A percentile compares a stretch with the other conserved stretches of the same genome.
phyloP scores from a whole-genome alignment of 2,797 vertebrate species.

The Enteromius anoplus region DNA sequence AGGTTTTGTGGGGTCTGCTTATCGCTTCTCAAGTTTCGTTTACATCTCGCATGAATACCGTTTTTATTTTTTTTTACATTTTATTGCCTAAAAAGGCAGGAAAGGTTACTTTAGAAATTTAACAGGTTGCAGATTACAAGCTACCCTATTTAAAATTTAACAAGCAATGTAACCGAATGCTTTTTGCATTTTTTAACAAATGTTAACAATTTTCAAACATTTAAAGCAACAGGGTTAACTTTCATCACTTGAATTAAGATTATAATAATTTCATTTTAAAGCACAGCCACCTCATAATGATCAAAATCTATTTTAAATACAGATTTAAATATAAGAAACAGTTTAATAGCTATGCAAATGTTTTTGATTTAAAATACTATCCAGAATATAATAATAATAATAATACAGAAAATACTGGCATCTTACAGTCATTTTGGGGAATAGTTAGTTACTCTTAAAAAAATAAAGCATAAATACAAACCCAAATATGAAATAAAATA shows the following conservation, averaged over 20 bases:
- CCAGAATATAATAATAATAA: too few species aligned
- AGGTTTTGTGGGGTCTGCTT: conserved; percentile 3
- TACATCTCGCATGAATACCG: conserved; percentile 8
- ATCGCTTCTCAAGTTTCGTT: not conserved
- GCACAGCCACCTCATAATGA: not conserved
- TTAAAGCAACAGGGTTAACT: not conserved
- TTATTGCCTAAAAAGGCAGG: not conserved
- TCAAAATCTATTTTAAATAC: not conserved
- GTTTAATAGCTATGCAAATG: not conserved
- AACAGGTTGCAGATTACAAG: not conserved
- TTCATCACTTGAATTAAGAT: not conserved
- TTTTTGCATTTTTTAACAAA: not conserved
- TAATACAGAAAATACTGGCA: not conserved
- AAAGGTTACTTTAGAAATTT: not conserved
- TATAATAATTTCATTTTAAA: not conserved
- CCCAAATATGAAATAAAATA: not conserved
- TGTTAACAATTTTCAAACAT: not conserved
- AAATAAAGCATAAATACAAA: not conserved
- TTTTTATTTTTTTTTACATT: not conserved
- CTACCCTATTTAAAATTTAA: not conserved
- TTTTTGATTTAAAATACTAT: not conserved
- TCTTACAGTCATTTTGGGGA: not conserved
- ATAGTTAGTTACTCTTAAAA: not conserved
- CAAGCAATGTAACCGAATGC: not conserved
- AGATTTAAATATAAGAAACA: not conserved